Evolutionary conservation across 23 tunicate species (phyloP).

Genomic region (Trididemnum nubilum): DNA sequence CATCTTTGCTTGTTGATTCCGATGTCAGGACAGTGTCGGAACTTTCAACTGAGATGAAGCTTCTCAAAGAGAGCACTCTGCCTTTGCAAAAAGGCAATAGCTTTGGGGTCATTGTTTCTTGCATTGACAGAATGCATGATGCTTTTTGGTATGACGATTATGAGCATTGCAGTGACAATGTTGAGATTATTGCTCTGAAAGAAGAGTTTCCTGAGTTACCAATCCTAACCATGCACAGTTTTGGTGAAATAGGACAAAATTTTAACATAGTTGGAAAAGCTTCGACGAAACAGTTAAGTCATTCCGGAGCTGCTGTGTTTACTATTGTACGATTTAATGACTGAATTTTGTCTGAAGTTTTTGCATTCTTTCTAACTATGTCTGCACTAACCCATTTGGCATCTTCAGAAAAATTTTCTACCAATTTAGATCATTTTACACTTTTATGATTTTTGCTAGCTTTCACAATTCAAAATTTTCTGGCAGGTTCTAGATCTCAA

Average conservation of each 20-base stretch:
- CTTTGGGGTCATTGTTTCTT: conserved; percentile 24
- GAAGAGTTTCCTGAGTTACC: conserved; percentile 24
- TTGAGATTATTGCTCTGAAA: conserved; percentile 19
- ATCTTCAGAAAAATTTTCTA: too few species aligned
- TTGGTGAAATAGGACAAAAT: conserved; percentile 26
- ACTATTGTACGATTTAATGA: conserved; percentile 9
- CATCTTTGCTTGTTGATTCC: conserved; percentile 15
- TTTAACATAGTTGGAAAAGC: neutral
- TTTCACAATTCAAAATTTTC: too few species aligned
- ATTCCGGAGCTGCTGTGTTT: conserved; percentile 18
- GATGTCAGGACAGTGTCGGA: neutral
- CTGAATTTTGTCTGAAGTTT: too few species aligned
- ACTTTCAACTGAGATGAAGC: neutral
- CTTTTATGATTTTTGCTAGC: too few species aligned
- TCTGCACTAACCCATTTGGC: too few species aligned
- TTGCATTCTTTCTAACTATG: too few species aligned
- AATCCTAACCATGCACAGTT: conserved; percentile 7
- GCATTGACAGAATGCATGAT: conserved; percentile 34
- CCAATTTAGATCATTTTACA: too few species aligned
- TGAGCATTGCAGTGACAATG: neutral
- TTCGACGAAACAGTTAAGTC: neutral
- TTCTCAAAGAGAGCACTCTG: neutral
- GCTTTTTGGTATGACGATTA: conserved; percentile 25
- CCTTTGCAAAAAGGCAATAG: neutral
- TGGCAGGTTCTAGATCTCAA: too few species aligned